Evolutionary conservation across 2,888 invertebrate species (phyloP).

Genomic region (Lacanobia wlatinum): DNA sequence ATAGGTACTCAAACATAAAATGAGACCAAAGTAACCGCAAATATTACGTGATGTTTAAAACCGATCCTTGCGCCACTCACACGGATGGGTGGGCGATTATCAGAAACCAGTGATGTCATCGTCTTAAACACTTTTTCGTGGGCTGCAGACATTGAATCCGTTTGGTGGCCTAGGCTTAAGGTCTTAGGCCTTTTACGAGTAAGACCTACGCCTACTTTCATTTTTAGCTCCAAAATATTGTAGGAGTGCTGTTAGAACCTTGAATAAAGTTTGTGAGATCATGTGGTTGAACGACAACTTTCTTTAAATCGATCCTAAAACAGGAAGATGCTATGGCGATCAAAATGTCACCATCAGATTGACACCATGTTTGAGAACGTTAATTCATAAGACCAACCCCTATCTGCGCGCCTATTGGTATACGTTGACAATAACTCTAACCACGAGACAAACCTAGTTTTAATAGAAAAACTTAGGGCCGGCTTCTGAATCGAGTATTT

Average conservation of each 20-base stretch:
- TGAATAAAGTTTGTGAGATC: not conserved
- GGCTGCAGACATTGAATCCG: conserved; percentile 42
- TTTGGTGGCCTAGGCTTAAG: conserved; percentile 46
- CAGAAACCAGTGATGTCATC: conserved; percentile 64
- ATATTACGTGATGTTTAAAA: conserved; percentile 60
- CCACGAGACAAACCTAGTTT: too few relatives aligned
- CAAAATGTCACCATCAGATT: not conserved
- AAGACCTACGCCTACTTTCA: conserved; percentile 44
- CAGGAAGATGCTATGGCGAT: not conserved
- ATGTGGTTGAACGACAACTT: not conserved
- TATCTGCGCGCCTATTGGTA: not conserved
- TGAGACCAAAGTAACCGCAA: conserved; percentile 40
- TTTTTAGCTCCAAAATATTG: conserved; percentile 10
- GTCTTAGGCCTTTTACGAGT: conserved; percentile 42
- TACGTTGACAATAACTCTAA: too few relatives aligned
- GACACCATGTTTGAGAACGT: not conserved
- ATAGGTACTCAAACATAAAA: conserved; percentile 19
- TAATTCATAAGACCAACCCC: not conserved
- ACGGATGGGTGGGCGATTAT: conserved; percentile 63
- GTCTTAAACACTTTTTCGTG: conserved; percentile 45
- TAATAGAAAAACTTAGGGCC: too few relatives aligned
- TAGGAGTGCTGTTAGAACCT: not conserved
- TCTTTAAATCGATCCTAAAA: not conserved
- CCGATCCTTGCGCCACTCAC: conserved; percentile 30
- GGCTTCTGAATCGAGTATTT: too few relatives aligned